Evolutionary conservation across 1,140 invertebrate genomes (phyloP).

Genomic region (Zaprionus camerounensis): DNA sequence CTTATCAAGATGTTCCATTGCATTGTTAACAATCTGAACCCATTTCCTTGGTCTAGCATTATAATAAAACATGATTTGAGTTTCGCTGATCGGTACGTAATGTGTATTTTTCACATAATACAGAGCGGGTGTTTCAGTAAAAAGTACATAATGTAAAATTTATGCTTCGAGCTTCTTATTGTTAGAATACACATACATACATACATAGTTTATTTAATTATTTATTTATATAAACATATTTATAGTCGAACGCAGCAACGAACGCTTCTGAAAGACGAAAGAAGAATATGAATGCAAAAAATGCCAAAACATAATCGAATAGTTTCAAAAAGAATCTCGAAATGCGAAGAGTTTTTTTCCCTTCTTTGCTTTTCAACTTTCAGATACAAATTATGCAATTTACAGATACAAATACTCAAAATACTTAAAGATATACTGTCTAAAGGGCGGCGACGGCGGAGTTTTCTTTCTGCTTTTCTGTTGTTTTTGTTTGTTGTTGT

Average conservation of each 20-base stretch:
- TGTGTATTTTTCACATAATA: slow-evolving; percentile 78
- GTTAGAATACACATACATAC: slow-evolving; percentile 69
- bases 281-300: slow-evolving; percentile 35
- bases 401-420: slow-evolving; percentile 68
- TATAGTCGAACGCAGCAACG: slow-evolving; percentile 57
- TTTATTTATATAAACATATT: slow-evolving; percentile 73
- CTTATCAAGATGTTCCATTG: too few relatives aligned
- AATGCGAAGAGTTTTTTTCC: slow-evolving; percentile 3
- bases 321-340: slow-evolving; percentile 6
- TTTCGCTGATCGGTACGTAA: slow-evolving; percentile 52
- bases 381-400: slow-evolving; percentile 55
- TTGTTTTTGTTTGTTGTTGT: not conserved
- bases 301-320: slow-evolving; percentile 31
- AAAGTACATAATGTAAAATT: slow-evolving; percentile 68
- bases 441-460: slow-evolving; percentile 67
- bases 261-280: slow-evolving; percentile 34
- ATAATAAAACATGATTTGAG: not conserved
- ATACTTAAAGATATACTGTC: slow-evolving; percentile 76
- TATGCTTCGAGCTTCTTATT: slow-evolving; percentile 73
- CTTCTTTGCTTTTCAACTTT: slow-evolving; percentile 6
- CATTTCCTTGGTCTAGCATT: not conserved
- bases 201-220: slow-evolving; percentile 46
- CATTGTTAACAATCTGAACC: too few relatives aligned
- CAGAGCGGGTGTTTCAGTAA: slow-evolving; percentile 58
- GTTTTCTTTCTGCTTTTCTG: not conserved